Evolutionary conservation across 2,113 vertebrate genomes (phyloP), one percentile per base, ranked within the genome.

Genomic region (Pandion haliaetus): DNA sequence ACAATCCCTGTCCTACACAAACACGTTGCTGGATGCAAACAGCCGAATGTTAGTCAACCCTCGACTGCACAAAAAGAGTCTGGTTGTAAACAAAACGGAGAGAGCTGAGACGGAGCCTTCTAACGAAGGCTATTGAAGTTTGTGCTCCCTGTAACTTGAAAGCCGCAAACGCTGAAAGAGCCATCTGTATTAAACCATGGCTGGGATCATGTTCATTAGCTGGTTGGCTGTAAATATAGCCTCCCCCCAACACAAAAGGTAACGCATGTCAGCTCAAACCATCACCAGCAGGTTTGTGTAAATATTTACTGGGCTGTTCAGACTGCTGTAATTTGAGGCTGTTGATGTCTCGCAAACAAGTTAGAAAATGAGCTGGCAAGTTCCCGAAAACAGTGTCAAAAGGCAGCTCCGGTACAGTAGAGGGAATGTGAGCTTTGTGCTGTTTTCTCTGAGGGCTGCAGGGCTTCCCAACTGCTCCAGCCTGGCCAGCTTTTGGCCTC

Each of bases 191-290:
- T 83, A 96, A 96, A 93, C 86, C 82, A 65, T 95, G 96, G 83
- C 95, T 89, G 65, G 88, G 96, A 96, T 93, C 87, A 83, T 95
- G 96, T 97, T 97, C 97, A 97, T 97, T 97, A 97, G 96, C 92
- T 97, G 96, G 96, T 94, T 97, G 97, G 94, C 97, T 97, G 96
- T 97, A 97, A 97, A 97, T 97, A 97, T 95, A 96, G 95, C 92
- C 95, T 97, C 86, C 80, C 82, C 70, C 86, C 83, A 86, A 95
- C 92, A 89, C 90, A 90, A 95, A 95, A 96, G 93, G 91, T 87
- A 92, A 91, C 8, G 74, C 94, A 94, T 94, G 88, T 95, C 93
- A 82, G 91, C 91, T 94, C 78, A 85, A 95, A 96, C 94, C 92
- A 96, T 97, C 96, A 97, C 93, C 96, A 97, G 97, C 90, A 80